Percentiles rank a stretch among this genome's conserved stretches.
Conservation (phyloP, 2,888 invertebrate species). For the Abscondita cerata region DNA sequence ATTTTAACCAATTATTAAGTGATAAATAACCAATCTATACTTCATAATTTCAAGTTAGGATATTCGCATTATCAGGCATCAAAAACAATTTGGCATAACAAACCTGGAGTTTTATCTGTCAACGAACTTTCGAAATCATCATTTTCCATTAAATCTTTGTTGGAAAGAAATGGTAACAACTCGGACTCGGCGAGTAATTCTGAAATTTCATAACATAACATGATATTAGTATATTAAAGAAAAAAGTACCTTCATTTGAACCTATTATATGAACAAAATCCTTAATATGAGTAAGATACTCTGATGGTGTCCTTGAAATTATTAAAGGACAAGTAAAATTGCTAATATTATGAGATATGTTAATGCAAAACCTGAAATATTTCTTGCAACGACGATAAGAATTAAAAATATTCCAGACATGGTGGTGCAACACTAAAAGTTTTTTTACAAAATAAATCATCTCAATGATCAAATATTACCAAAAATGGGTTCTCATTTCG, state of each 20-base stretch:
- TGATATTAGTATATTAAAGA: neutral
- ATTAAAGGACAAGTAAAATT: conserved; percentile 47
- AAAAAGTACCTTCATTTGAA: conserved; percentile 44
- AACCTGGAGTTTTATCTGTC: conserved; percentile 55
- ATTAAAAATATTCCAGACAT: conserved; percentile 51
- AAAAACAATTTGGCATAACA: no score
- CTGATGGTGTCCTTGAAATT: conserved; percentile 45
- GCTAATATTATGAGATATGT: conserved; percentile 46
- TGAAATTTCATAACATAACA: conserved; percentile 36
- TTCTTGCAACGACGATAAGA: conserved; percentile 52
- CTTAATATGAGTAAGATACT: conserved; percentile 40
- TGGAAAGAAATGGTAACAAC: conserved; percentile 54
- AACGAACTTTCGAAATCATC: conserved; percentile 53
- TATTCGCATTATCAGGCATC: neutral
- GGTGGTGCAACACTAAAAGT: conserved; percentile 55
- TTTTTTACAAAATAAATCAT: no score
- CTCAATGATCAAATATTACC: no score
- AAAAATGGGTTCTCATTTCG: conserved; percentile 54
- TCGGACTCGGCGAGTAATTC: conserved; percentile 55
- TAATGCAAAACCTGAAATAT: conserved; percentile 52
- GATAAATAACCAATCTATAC: no score
- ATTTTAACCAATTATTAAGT: no score
- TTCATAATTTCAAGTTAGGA: no score
- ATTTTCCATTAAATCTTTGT: conserved; percentile 46
- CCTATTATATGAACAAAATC: conserved; percentile 40